These are phyloP conservation scores for Nephrotoma appendiculata DNA, from an alignment of 2,888 invertebrate species.

Conservation along the genomic window DNA sequence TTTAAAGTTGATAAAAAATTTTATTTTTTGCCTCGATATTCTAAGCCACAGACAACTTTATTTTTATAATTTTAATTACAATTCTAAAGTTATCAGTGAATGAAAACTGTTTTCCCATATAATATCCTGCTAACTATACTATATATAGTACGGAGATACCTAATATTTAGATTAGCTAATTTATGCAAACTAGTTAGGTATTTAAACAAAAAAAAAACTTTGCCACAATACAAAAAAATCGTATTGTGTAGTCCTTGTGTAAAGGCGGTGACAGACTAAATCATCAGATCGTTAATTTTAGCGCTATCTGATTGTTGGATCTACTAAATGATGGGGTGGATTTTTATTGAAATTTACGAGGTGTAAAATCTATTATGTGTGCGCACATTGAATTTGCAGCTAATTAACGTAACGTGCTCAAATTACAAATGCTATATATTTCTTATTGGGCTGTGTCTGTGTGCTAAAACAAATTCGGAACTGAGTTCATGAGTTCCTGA, in stretches of 20 bases:
- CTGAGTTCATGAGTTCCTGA: too few relatives aligned
- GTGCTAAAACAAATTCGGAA: too few relatives aligned
- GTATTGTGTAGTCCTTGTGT: too few relatives aligned
- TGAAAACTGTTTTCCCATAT: background rate
- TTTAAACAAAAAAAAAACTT: background rate
- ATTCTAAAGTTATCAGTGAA: background rate
- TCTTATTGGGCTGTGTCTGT: too few relatives aligned
- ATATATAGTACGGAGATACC: too few relatives aligned
- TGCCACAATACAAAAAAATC: background rate
- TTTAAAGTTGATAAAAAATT: background rate
- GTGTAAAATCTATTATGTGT: background rate
- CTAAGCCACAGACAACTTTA: background rate
- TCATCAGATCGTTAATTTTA: background rate
- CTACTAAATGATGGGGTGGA: background rate
- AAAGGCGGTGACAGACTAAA: background rate
- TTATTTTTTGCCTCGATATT: background rate
- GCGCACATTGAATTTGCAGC: too few relatives aligned
- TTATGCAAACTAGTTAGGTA: background rate
- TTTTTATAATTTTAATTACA: background rate
- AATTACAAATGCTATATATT: too few relatives aligned
- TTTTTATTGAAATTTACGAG: background rate
- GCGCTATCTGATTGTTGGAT: background rate
- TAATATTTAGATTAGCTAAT: background rate
- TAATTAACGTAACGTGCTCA: too few relatives aligned
- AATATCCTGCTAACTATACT: too few relatives aligned